A percentile compares a stretch with the other conserved stretches of the same genome.
phyloP scores from a whole-genome alignment of 2,113 vertebrate genomes.

The Furnarius figulus region DNA sequence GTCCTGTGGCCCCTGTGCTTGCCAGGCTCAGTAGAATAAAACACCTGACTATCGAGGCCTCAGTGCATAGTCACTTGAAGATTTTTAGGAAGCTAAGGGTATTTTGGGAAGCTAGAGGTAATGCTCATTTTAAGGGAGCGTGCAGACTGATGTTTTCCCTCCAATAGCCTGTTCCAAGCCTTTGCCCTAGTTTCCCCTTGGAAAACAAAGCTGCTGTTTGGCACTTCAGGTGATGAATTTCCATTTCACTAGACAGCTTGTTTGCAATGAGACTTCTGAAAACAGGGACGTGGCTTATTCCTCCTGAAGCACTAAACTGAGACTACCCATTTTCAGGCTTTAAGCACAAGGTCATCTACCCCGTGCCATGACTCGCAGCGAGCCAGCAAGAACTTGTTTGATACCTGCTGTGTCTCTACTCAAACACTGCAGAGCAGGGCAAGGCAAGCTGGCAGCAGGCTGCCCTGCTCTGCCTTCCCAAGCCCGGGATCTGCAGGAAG shows the following conservation, averaged over 20 bases:
- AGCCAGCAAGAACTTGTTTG: background rate
- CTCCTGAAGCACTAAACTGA: fast-evolving
- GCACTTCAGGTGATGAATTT: background rate
- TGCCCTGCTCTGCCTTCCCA: background rate
- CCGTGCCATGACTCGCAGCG: fast-evolving
- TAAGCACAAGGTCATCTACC: fast-evolving
- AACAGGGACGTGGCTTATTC: background rate
- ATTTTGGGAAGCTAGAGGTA: background rate
- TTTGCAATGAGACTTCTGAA: background rate
- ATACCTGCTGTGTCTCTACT: fast-evolving
- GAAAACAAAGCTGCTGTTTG: background rate
- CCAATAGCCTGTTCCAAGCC: background rate
- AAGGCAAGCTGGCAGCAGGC: background rate
- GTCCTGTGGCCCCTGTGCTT: background rate
- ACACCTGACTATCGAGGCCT: background rate
- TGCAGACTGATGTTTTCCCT: background rate
- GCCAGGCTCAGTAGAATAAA: background rate
- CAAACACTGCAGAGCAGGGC: fast-evolving
- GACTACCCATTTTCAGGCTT: background rate
- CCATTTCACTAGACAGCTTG: background rate
- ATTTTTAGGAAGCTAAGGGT: background rate
- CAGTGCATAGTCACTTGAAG: background rate
- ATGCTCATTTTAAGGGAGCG: background rate
- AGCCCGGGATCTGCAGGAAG: fast-evolving
- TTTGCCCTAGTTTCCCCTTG: background rate